These are phyloP conservation scores for Onychostruthus taczanowskii DNA, from an alignment of 2,113 vertebrate species.

Conservation along the genomic window DNA sequence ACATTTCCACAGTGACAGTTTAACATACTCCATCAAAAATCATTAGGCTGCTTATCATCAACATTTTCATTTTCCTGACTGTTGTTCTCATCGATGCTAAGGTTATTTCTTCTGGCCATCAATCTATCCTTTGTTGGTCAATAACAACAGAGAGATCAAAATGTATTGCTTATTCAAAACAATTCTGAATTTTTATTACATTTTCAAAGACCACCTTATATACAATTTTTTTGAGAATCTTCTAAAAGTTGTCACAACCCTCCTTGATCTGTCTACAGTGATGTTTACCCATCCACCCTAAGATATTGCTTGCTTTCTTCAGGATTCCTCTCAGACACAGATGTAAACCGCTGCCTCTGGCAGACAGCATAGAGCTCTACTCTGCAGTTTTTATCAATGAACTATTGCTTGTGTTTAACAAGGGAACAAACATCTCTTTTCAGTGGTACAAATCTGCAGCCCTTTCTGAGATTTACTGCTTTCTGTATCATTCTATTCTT, in stretches of 20 bases:
- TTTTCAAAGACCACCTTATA: neutral
- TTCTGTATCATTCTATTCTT: neutral
- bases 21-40: neutral
- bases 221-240: neutral
- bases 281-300: neutral
- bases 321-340: neutral
- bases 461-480: neutral
- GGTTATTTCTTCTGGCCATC: neutral
- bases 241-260: neutral
- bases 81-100: neutral
- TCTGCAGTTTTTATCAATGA: neutral
- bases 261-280: neutral
- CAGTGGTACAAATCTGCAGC: neutral
- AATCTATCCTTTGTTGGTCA: neutral
- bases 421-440: neutral
- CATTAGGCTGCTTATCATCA: neutral
- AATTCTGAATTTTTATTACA: neutral
- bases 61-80: neutral
- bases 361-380: neutral
- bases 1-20: fast-evolving
- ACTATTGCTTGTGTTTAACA: neutral
- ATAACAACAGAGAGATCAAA: neutral
- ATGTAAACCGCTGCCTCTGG: neutral
- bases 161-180: neutral
- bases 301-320: neutral